Evolutionary conservation across 2,797 vertebrate species (phyloP).

Genomic region (Crenuchus spilurus): DNA sequence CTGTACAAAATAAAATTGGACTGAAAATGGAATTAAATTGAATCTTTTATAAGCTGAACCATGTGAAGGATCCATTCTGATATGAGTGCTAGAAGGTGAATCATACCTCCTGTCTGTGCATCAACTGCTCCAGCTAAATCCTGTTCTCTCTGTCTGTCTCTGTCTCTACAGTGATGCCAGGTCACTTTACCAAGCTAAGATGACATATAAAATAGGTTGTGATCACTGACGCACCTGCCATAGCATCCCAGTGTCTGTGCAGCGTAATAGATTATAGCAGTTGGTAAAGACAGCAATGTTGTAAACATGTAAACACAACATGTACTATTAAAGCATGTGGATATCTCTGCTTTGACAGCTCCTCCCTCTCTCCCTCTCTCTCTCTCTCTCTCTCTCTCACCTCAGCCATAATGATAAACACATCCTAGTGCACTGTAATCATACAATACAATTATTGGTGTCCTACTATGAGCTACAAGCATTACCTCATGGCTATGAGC

Average conservation of each 20-base stretch:
- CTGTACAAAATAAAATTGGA: not conserved
- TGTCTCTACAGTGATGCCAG: not conserved
- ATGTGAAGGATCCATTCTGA: not conserved
- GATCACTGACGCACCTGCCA: not conserved
- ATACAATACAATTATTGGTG: conserved; percentile 43
- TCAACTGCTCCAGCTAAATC: not conserved
- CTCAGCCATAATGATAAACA: conserved; percentile 18
- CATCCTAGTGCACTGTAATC: conserved; percentile 32
- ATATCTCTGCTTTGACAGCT: not conserved
- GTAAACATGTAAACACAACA: conserved; percentile 1
- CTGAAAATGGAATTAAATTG: not conserved
- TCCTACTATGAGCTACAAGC: conserved; percentile 32
- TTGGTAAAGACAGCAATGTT: not conserved
- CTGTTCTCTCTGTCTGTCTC: not conserved
- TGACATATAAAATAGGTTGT: not conserved
- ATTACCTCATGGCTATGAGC: conserved; percentile 29
- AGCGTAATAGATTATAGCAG: not conserved
- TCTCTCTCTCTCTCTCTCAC: too few species aligned
- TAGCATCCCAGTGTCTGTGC: not conserved
- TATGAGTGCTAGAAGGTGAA: not conserved
- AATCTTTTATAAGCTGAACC: not conserved
- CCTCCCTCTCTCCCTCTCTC: too few species aligned
- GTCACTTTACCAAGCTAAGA: too few species aligned
- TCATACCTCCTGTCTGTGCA: too few species aligned
- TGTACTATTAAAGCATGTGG: not conserved